phyloP scores from a whole-genome alignment of 1,140 invertebrate species.

The Trissolcus basalis region DNA sequence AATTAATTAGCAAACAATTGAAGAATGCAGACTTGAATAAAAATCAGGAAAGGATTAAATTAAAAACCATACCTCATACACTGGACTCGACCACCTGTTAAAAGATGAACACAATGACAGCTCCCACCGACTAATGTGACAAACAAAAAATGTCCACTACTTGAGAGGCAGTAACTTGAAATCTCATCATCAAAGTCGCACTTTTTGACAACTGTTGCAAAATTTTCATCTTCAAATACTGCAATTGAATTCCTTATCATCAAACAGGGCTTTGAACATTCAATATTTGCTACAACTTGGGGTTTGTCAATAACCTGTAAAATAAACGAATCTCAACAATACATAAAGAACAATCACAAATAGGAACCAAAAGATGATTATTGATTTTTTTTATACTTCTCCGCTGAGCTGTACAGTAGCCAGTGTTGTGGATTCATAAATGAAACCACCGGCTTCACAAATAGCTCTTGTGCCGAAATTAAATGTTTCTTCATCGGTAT shows the following conservation, averaged over 20 bases:
- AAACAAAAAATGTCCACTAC: slow-evolving; percentile 60
- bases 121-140: slow-evolving; percentile 53
- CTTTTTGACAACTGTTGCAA: slow-evolving; percentile 57
- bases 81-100: slow-evolving; percentile 8
- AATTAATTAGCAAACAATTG: no score
- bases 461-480: slow-evolving; percentile 72
- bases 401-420: slow-evolving; percentile 66
- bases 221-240: slow-evolving; percentile 67
- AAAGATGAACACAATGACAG: slow-evolving; percentile 64
- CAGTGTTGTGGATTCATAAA: slow-evolving; percentile 72
- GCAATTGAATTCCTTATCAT: slow-evolving; percentile 68
- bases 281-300: slow-evolving; percentile 59
- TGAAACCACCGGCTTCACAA: slow-evolving; percentile 65
- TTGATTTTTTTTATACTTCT: slow-evolving; percentile 8
- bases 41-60: no score
- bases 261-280: slow-evolving; percentile 64
- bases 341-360: no score
- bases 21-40: no score
- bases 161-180: slow-evolving; percentile 62
- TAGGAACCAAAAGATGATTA: no score
- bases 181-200: slow-evolving; percentile 62
- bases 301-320: slow-evolving; percentile 57
- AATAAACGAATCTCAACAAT: slow-evolving; percentile 21
- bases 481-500: slow-evolving; percentile 72
- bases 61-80: no score